These are phyloP conservation scores for Alviniconcha strummeri DNA, from an alignment of 2,888 invertebrate species.

Conservation along the genomic window DNA sequence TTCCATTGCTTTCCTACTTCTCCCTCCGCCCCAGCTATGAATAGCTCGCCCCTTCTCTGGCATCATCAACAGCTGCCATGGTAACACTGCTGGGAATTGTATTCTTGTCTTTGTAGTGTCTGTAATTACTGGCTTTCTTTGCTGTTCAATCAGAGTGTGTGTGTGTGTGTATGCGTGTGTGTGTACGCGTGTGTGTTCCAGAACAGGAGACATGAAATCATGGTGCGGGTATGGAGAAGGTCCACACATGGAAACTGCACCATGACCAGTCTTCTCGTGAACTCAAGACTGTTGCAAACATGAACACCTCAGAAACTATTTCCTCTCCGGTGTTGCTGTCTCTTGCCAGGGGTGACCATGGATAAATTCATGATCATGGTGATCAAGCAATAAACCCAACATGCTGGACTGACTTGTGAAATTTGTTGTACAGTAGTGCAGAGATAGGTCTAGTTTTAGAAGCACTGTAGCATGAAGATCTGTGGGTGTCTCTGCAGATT, in stretches of 20 bases:
- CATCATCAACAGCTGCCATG: too few species aligned
- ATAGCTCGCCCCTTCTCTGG: too few species aligned
- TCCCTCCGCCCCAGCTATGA: too few species aligned
- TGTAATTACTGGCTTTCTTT: too few species aligned
- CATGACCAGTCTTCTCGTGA: background rate
- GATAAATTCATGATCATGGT: background rate
- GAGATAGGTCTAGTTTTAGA: background rate
- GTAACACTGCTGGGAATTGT: too few species aligned
- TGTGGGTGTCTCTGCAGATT: background rate
- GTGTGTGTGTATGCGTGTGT: background rate
- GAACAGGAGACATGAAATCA: background rate
- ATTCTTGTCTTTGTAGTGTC: too few species aligned
- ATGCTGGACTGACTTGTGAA: background rate
- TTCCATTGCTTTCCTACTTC: too few species aligned
- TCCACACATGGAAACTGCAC: background rate
- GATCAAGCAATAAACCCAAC: background rate
- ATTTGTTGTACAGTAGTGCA: too few species aligned
- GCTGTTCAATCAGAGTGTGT: background rate
- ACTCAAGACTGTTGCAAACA: background rate
- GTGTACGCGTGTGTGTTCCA: background rate
- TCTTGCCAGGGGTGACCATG: slow-evolving; percentile 18
- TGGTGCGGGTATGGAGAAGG: background rate
- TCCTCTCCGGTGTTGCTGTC: background rate
- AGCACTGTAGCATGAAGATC: too few species aligned
- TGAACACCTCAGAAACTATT: background rate